Evolutionary conservation across 2,113 vertebrate species (phyloP), one percentile per base, ranked within the genome.

Genomic region (Leuciscus idus): DNA sequence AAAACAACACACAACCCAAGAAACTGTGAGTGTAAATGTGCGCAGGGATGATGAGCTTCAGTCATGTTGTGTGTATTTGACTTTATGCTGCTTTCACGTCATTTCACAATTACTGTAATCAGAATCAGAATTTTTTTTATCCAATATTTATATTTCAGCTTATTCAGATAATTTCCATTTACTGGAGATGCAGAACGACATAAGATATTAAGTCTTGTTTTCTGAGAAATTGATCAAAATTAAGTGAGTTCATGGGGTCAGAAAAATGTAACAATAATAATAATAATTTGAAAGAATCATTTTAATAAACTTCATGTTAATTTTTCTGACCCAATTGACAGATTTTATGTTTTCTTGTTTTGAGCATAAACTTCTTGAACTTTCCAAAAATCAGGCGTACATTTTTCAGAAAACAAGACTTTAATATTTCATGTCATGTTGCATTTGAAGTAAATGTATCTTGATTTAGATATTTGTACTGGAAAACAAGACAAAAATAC

Each of bases 51-150:
- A 17, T 75, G 43, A 50, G 73, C 73, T 75, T 75, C 73, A 75
- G 73, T 75, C 73, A 13, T 43, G 43, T 48, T 28, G 73, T 75
- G 43, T 48, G 43, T 48, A 43, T 6, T 75, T 75, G 72, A 50
- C 72, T 26, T 48, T n/a, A n/a, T 26, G 43, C 39, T 75, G 23
- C n/a, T 48, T 48, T 75, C 43, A 75, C 72, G 3, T 28, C 43
- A 26, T n/a, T 75, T 75, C 39, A 75, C 23, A 48, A 28, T 50
- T 75, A 75, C 72, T 75, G 72, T 48, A 26, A 50, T 48, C 28
- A 48, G 6, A 75, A 48, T 2, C 7, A 30, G 13, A 43, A 1
- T 43, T 43, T 43, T 43, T 43, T 43, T 9, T 1, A 48, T 50
- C 12, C 4, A 13, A 13, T 50, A 13, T 50, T 62, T 28, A 62